Base-by-base conservation (phyloP, 2,113 vertebrate species). In the Ondatra zibethicus region DNA sequence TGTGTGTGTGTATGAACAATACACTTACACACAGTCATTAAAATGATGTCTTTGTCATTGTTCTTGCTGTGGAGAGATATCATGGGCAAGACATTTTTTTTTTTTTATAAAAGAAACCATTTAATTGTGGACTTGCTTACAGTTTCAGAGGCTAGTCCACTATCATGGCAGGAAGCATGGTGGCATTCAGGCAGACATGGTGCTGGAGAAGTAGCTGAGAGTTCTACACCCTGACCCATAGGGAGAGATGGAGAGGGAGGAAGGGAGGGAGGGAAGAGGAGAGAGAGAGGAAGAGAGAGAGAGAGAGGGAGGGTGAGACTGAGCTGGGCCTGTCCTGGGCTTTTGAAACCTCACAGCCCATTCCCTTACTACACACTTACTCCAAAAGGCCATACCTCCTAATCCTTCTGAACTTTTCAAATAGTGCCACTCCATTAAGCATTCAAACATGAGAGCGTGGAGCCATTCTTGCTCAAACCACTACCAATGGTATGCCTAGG, bases 231-330 rank as follows among this genome's bases (percentile, higher is more conserved):
- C 78, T 23, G 50, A 52, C 33, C 16, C 47, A 73, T 73, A 1
- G 8, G 8, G n/a, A 4, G 5, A 52, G 52, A 55, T 52, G 52
- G 3, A 3, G 55, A 55, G 16, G 55, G 13, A 55, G 52, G 14
- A 14, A 55, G 14, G 3, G 52, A 55, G 13, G 14, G 52, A 16
- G 52, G 16, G 52, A 17, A 65, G 42, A 19, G 23, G 14, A 16
- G 68, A 21, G 13, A 33, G 47, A 5, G 13, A 7, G 2, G 5
- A 3, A 7, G 25, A 3, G 19, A 3, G 27, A 8, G 21, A 5
- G 52, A 50, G 25, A n/a, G n/a, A n/a, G n/a, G n/a, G n/a, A n/a
- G n/a, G n/a, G n/a, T n/a, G 4, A 50, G 29, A 47, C 13, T 19
- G 75, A 77, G 27, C 11, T n/a, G 78, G 52, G 21, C 52, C 52